Evolutionary conservation across 2,797 vertebrate species (phyloP).

Genomic region (Falco cherrug): DNA sequence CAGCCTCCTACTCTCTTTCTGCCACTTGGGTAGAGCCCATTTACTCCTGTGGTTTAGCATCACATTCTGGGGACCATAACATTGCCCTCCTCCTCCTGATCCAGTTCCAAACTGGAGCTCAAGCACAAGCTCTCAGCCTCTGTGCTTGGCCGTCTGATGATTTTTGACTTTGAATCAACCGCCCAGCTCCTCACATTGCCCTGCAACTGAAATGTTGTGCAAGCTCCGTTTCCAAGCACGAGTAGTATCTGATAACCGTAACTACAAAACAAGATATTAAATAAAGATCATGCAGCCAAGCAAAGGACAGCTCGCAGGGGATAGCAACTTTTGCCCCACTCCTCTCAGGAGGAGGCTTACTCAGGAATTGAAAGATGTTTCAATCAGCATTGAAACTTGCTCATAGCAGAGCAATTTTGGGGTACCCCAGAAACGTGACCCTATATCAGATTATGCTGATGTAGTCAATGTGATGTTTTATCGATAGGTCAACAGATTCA

Average conservation of each 20-base stretch:
- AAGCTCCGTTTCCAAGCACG: not conserved
- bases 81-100: not conserved
- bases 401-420: not conserved
- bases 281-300: not conserved
- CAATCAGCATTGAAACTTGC: not conserved
- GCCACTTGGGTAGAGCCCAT: not conserved
- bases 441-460: not conserved
- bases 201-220: accelerated
- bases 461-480: not conserved
- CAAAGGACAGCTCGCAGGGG: not conserved
- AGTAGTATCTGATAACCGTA: not conserved
- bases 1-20: not conserved
- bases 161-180: not conserved
- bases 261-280: not conserved
- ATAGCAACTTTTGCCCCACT: not conserved
- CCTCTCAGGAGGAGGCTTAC: not conserved
- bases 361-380: not conserved
- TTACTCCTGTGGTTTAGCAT: not conserved
- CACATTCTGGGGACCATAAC: not conserved
- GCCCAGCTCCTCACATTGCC: not conserved
- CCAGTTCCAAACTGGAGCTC: not conserved
- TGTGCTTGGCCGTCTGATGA: not conserved
- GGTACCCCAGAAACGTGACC: not conserved
- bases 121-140: not conserved
- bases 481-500: accelerated